These are phyloP conservation scores for Parambassis ranga DNA, from an alignment of 2,797 vertebrate genomes.

Conservation along the genomic window DNA sequence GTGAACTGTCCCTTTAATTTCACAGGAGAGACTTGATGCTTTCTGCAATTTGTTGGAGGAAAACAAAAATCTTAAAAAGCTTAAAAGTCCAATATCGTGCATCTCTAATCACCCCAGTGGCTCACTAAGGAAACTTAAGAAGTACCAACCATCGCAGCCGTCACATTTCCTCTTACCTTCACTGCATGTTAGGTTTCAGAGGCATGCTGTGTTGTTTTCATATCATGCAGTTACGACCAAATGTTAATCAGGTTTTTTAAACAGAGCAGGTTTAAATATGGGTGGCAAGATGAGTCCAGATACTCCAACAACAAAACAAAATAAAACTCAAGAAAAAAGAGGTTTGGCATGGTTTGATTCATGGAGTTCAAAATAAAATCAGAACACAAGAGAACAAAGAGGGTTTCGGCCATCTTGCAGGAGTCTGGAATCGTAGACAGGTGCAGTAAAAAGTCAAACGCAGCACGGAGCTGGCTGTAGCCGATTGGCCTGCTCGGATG, in stretches of 20 bases:
- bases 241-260: constrained; percentile 58
- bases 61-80: too few relatives aligned
- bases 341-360: constrained; percentile 63
- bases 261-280: constrained; percentile 48
- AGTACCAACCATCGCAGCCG: constrained; percentile 3
- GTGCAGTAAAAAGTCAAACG: constrained; percentile 10
- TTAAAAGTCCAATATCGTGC: too few relatives aligned
- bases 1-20: too few relatives aligned
- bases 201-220: constrained; percentile 58
- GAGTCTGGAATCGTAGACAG: constrained; percentile 68
- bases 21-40: too few relatives aligned
- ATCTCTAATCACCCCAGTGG: too few relatives aligned
- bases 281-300: constrained; percentile 77
- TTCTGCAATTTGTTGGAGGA: too few relatives aligned
- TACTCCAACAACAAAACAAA: constrained; percentile 25
- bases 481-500: not conserved
- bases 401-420: constrained; percentile 70
- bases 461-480: not conserved
- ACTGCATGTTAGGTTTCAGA: constrained; percentile 32
- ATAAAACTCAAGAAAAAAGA: constrained; percentile 16
- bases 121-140: not conserved
- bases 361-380: constrained; percentile 60
- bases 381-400: constrained; percentile 65
- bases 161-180: constrained; percentile 18
- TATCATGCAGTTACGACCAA: constrained; percentile 66